Conservation (phyloP, 2,113 vertebrate species). For the Austrofundulus limnaeus region DNA sequence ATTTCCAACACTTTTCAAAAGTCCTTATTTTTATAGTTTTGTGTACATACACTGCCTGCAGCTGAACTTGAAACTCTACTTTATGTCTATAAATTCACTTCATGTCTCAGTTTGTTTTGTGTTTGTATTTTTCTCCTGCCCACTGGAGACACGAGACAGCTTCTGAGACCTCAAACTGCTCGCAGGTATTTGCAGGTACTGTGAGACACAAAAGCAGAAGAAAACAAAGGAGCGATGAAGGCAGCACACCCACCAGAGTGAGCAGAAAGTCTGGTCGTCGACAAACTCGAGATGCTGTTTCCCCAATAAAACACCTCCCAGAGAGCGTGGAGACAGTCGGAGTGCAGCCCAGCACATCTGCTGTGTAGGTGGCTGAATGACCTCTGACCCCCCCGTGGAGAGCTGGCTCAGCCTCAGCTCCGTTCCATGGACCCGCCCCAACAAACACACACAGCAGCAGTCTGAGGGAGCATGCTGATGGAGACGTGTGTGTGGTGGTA, state of each 20-base stretch:
- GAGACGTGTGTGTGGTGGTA: constrained; percentile 31
- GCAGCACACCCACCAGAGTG: constrained; percentile 43
- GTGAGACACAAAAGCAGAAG: constrained; percentile 29
- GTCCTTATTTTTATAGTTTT: constrained; percentile 14
- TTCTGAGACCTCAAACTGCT: constrained; percentile 59
- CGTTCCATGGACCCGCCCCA: constrained; percentile 22
- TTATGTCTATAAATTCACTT: constrained; percentile 53
- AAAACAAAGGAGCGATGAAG: constrained; percentile 24
- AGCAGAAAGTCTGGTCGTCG: constrained; percentile 16
- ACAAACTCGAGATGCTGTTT: constrained; percentile 46
- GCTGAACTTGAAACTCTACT: constrained; percentile 39
- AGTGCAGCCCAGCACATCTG: constrained; percentile 65
- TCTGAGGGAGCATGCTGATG: constrained; percentile 44
- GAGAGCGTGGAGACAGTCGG: constrained; percentile 54
- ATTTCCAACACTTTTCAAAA: constrained; percentile 10
- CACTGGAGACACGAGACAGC: constrained; percentile 48
- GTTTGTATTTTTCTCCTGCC: constrained; percentile 48
- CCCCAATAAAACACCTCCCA: constrained; percentile 58
- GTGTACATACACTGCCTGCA: constrained; percentile 20
- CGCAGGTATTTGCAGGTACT: constrained; percentile 56
- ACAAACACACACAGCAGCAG: constrained; percentile 46
- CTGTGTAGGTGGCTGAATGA: constrained; percentile 68
- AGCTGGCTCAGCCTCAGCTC: constrained; percentile 45
- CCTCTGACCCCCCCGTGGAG: constrained; percentile 66
- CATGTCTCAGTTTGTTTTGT: constrained; percentile 46